phyloP scores from a whole-genome alignment of 1,140 invertebrate species.

The Cotesia chilonis region DNA sequence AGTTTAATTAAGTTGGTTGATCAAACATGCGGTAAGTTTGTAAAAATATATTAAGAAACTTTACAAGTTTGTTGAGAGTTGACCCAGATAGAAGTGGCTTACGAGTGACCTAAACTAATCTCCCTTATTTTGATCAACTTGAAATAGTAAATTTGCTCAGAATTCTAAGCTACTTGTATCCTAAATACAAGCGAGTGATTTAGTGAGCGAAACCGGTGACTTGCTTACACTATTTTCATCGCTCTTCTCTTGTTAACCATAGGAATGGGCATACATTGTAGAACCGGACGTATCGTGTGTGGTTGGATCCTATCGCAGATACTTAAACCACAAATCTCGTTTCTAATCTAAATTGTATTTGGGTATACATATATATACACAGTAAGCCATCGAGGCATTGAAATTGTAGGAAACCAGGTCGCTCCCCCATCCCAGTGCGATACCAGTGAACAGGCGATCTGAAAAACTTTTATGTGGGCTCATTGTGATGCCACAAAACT shows the following conservation, averaged over 20 bases:
- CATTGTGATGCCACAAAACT: constrained; percentile 46
- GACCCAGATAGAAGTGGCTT: too few species aligned
- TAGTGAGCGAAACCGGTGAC: constrained; percentile 9
- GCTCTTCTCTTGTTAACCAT: neutral
- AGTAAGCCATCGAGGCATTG: neutral
- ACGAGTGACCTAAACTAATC: constrained; percentile 7
- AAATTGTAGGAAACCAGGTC: neutral
- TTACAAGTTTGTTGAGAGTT: too few species aligned
- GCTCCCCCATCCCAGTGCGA: neutral
- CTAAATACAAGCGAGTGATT: constrained; percentile 9
- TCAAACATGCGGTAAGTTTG: too few species aligned
- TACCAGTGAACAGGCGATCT: too few species aligned
- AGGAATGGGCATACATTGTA: neutral
- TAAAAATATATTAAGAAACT: too few species aligned
- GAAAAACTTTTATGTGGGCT: constrained; percentile 51
- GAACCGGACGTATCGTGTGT: neutral
- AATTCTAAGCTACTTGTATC: constrained; percentile 1
- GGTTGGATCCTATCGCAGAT: neutral
- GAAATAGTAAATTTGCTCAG: constrained; percentile 14
- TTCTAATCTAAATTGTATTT: constrained; percentile 24
- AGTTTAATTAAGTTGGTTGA: too few species aligned
- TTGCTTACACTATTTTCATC: constrained; percentile 10
- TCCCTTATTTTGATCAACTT: constrained; percentile 6
- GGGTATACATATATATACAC: too few species aligned
- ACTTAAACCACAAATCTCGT: constrained; percentile 26